Base-by-base conservation (phyloP, 1,140 invertebrate genomes). In the Drosophila mauritiana region DNA sequence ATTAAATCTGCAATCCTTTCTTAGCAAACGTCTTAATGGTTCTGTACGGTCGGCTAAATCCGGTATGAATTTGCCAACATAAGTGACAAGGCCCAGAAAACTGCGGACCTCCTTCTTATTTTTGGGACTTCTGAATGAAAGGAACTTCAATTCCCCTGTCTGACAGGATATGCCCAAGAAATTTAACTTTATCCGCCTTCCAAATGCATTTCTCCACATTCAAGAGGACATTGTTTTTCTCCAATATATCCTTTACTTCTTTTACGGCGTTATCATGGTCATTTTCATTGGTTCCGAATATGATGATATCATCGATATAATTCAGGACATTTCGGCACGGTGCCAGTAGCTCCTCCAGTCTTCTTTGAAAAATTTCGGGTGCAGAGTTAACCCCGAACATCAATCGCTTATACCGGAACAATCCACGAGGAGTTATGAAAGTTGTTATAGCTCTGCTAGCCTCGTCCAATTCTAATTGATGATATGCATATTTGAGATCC, bases 241-340 rank as follows among this genome's bases (percentile, higher is more conserved):
- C 13, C 4, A 90, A 72, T 83, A 17, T 17, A 0, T 17, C 17
- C 17, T 17, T 17, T 17, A 17, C 1, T 17, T 17, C 59, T 17
- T 69, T 40, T 13, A 90, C 12, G 15, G 65, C 65, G 54, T 54
- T 12, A 12, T n/a, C 37, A 58, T 90, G 85, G 65, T 91, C 80
- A 4, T 77, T 22, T 31, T 70, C 49, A 5, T 48, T 80, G 51
- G 45, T 72, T 11, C 86, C 91, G 57, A 70, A 88, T 8, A 91
- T 55, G 13, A 93, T 65, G n/a, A 93, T 77, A 56, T 93, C 92
- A 53, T 93, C 92, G 15, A 92, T 40, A 15, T 69, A 61, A 27
- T 59, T 65, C 52, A 65, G 46, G 1, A 45, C 40, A 12, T 46
- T 57, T 10, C 46, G 46, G 39, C 22, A 46, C 37, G 42, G 15